Conservation (phyloP, 2,888 invertebrate genomes). For the Chymomyza procnemis region DNA sequence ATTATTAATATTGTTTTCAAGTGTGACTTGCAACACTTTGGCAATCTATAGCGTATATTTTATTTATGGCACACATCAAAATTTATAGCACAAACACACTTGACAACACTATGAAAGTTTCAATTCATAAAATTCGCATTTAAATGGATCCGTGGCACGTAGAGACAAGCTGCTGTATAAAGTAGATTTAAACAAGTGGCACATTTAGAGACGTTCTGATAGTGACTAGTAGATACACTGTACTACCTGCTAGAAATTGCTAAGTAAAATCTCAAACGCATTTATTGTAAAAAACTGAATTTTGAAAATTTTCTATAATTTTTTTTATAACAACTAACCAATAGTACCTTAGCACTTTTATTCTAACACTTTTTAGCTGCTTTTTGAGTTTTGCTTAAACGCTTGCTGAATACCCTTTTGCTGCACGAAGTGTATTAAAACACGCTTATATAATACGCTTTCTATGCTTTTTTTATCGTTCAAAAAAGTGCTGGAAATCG, state of each 20-base stretch:
- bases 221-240: no score
- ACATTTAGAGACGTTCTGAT: no score
- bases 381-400: not conserved
- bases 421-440: constrained; percentile 12
- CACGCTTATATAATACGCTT: not conserved
- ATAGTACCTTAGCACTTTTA: no score
- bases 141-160: not conserved
- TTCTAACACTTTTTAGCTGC: no score
- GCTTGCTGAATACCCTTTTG: not conserved
- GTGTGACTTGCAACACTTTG: not conserved
- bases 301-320: no score
- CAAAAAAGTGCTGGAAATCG: not conserved
- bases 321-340: no score
- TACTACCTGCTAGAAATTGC: no score
- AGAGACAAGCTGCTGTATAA: not conserved
- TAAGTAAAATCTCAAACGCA: no score
- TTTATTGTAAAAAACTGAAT: no score
- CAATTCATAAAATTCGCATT: constrained; percentile 7
- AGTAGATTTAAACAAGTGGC: not conserved
- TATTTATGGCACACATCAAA: constrained; percentile 56
- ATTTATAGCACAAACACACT: constrained; percentile 25
- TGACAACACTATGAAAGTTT: constrained; percentile 4
- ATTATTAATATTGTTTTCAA: constrained; percentile 4
- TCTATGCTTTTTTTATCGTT: constrained; percentile 39
- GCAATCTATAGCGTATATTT: constrained; percentile 17